Evolutionary conservation across 2,113 vertebrate genomes (phyloP).

Genomic region (Acrocephalus arundinaceus): DNA sequence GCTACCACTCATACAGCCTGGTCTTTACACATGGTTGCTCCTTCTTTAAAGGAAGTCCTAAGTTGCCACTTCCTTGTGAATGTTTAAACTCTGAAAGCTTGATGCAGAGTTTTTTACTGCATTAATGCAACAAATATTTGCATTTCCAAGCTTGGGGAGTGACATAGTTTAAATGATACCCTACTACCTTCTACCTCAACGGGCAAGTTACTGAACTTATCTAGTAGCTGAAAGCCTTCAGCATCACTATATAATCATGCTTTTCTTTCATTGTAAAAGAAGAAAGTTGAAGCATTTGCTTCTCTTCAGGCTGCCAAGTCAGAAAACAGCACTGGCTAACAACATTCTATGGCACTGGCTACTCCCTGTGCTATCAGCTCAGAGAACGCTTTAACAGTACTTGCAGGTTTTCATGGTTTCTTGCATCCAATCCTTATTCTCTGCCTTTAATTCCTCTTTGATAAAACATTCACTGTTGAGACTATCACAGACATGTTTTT

Average conservation of each 20-base stretch:
- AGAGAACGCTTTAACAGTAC: not conserved
- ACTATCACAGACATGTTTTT: not conserved
- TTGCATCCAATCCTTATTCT: not conserved
- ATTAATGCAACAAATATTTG: not conserved
- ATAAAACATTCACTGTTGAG: not conserved
- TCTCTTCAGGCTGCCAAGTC: not conserved
- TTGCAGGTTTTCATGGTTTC: not conserved
- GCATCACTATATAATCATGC: not conserved
- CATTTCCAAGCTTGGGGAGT: not conserved
- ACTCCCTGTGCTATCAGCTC: not conserved
- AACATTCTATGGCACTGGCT: not conserved
- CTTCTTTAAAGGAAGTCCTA: not conserved
- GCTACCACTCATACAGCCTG: not conserved
- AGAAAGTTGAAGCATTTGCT: not conserved
- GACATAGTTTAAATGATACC: not conserved
- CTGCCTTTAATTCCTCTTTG: not conserved
- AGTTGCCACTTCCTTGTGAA: not conserved
- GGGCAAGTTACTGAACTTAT: not conserved
- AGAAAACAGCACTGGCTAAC: not conserved
- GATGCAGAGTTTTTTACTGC: not conserved
- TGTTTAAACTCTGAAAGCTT: not conserved
- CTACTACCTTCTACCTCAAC: not conserved
- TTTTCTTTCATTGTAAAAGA: not conserved
- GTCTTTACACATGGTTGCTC: not conserved
- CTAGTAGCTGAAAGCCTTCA: not conserved